Percentiles rank a stretch among this genome's conserved stretches.
These are phyloP conservation scores for Ctenopoma multispine DNA, from an alignment of 2,797 vertebrate genomes.

Conservation along the genomic window DNA sequence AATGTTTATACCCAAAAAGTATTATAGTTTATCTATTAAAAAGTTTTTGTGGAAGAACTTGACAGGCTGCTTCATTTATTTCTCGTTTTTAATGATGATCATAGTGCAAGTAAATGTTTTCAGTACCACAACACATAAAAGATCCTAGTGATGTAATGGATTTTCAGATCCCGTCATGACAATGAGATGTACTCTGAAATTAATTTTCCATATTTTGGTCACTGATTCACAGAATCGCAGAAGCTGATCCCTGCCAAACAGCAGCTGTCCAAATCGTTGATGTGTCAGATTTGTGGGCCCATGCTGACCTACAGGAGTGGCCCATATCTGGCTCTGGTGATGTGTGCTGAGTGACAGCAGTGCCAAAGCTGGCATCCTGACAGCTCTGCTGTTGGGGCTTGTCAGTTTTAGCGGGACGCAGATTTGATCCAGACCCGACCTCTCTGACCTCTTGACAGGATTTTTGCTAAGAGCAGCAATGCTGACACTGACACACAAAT, in stretches of 20 bases:
- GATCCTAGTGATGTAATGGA: not conserved
- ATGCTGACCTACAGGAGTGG: slow-evolving; percentile 58
- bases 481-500: slow-evolving; percentile 55
- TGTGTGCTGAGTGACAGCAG: slow-evolving; percentile 71
- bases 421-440: slow-evolving; percentile 76
- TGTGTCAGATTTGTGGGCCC: slow-evolving; percentile 49
- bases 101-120: not conserved
- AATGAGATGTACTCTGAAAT: slow-evolving; percentile 3
- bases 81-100: not conserved
- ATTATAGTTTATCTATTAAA: no score
- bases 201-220: slow-evolving; percentile 39
- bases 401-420: slow-evolving; percentile 74
- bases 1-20: no score
- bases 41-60: no score
- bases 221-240: slow-evolving; percentile 27
- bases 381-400: slow-evolving; percentile 74
- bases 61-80: no score
- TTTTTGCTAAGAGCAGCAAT: slow-evolving; percentile 65
- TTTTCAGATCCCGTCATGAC: not conserved
- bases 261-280: slow-evolving; percentile 60
- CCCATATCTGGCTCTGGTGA: slow-evolving; percentile 63
- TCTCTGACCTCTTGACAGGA: slow-evolving; percentile 74
- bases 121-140: not conserved
- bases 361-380: slow-evolving; percentile 69
- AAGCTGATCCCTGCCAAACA: slow-evolving; percentile 46